Evolutionary conservation across 2,888 invertebrate genomes (phyloP).

Genomic region (Sinhomidia bicolor): DNA sequence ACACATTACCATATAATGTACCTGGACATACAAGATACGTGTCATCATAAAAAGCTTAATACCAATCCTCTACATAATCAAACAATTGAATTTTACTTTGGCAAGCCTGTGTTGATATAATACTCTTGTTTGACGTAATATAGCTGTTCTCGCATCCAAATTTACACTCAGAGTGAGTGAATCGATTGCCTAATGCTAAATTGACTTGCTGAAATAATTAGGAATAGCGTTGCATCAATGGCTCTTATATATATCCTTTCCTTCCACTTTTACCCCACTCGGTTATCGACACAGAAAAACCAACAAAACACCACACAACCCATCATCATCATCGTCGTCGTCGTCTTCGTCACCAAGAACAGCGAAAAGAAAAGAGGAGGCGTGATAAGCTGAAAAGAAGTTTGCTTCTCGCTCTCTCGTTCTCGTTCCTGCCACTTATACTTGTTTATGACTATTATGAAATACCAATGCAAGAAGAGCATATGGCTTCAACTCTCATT

Average conservation of each 20-base stretch:
- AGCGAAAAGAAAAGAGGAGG: neutral
- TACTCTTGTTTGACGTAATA: no score
- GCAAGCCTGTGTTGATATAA: no score
- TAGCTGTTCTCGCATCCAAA: neutral
- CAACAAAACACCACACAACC: conserved; percentile 19
- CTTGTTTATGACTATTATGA: neutral
- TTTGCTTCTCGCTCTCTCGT: neutral
- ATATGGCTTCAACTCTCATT: neutral
- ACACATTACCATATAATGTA: no score
- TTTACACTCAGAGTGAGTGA: no score
- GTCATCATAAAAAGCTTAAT: neutral
- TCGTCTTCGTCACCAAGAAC: conserved; percentile 15
- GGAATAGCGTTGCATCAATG: neutral
- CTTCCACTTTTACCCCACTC: neutral
- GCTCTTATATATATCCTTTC: neutral
- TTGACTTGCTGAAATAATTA: conserved; percentile 17
- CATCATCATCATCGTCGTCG: neutral
- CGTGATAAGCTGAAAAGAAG: neutral
- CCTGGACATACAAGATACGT: no score
- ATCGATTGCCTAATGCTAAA: neutral
- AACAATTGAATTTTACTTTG: neutral
- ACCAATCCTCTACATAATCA: neutral
- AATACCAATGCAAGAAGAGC: neutral
- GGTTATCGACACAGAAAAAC: neutral
- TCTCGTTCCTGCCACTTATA: neutral